Evolutionary conservation across 1,140 invertebrate genomes (phyloP).

Genomic region (Drosophila prosaltans): DNA sequence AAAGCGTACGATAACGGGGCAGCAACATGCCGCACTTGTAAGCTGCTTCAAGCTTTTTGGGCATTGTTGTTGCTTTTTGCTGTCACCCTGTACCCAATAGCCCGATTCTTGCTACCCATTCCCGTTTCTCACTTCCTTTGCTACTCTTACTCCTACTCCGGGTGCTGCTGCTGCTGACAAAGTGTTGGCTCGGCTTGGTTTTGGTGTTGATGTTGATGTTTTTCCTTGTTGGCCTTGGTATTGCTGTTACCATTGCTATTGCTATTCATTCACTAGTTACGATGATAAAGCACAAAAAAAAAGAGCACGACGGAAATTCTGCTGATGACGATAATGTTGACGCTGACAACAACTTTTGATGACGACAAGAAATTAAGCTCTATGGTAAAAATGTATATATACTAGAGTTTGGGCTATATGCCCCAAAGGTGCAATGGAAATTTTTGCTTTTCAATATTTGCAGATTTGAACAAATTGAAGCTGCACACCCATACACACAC

Average conservation of each 20-base stretch:
- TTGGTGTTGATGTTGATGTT: conserved; percentile 63
- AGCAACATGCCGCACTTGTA: conserved; percentile 79
- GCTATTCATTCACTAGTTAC: conserved; percentile 79
- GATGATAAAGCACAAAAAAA: conserved; percentile 77
- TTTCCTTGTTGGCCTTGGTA: conserved; percentile 62
- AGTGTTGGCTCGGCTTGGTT: conserved; percentile 44
- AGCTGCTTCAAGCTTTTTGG: conserved; percentile 67
- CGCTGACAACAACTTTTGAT: conserved; percentile 49
- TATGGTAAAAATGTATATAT: conserved; percentile 26
- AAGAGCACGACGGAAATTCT: conserved; percentile 76
- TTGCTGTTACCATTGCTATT: conserved; percentile 33
- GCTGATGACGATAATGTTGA: conserved; percentile 81
- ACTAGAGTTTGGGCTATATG: background rate
- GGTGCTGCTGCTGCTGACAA: conserved; percentile 53
- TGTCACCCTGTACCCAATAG: conserved; percentile 12
- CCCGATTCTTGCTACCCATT: background rate
- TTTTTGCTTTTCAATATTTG: conserved; percentile 66
- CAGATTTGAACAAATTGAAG: conserved; percentile 46
- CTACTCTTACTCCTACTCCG: background rate
- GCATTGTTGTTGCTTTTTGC: conserved; percentile 60
- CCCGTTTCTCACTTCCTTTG: no score
- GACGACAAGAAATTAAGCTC: conserved; percentile 61
- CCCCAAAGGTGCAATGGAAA: conserved; percentile 57
- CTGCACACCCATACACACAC: conserved; percentile 21
- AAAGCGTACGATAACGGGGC: conserved; percentile 75